Conservation (phyloP, 30 jellyfish, hydroid and myxozoan species). For the Hydractinia echinata region DNA sequence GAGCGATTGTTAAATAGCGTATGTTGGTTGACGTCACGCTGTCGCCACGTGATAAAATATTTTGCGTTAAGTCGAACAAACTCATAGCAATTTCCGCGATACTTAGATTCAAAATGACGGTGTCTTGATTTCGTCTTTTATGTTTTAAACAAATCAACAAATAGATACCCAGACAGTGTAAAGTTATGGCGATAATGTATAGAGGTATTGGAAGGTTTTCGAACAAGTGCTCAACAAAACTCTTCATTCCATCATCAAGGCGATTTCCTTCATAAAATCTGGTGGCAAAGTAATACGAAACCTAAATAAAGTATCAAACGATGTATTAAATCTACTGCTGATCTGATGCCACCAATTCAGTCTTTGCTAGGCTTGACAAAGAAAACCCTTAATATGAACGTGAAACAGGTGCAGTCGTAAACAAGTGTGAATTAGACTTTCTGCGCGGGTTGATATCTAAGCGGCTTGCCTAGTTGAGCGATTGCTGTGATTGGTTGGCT, state of each 20-base stretch:
- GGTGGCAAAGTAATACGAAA: no score
- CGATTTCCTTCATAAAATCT: no score
- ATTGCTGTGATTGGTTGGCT: no score
- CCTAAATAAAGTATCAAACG: no score
- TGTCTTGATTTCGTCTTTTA: slow-evolving; percentile 27
- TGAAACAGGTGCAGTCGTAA: no score
- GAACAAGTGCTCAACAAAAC: neutral
- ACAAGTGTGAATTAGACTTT: no score
- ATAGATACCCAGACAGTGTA: slow-evolving; percentile 24
- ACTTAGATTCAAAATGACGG: slow-evolving; percentile 5
- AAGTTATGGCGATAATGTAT: neutral
- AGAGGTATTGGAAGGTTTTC: slow-evolving; percentile 18
- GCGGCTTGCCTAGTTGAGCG: no score
- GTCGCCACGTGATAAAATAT: neutral
- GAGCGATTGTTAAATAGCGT: slow-evolving; percentile 14
- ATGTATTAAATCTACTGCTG: no score
- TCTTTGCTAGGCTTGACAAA: no score
- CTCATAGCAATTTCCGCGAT: slow-evolving; percentile 26
- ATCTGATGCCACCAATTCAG: no score
- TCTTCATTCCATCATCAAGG: neutral
- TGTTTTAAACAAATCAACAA: slow-evolving; percentile 16
- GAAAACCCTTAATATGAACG: no score
- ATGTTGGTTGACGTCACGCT: neutral
- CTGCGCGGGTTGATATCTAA: no score
- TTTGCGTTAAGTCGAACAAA: slow-evolving; percentile 15